phyloP scores from a whole-genome alignment of 1,140 invertebrate species.

The Euglossa dilemma region DNA sequence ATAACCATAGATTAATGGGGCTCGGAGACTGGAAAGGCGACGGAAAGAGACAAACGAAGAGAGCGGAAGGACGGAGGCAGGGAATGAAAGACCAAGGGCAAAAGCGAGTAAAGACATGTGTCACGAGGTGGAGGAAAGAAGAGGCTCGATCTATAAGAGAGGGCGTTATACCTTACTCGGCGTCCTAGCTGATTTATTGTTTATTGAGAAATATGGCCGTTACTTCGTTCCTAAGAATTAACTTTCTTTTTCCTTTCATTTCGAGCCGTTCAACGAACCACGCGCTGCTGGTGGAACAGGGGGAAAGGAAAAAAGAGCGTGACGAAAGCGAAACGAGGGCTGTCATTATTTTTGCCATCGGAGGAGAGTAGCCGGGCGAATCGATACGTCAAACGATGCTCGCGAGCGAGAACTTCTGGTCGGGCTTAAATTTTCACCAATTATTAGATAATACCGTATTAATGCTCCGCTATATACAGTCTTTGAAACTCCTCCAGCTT shows the following conservation, averaged over 20 bases:
- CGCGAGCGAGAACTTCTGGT: neutral
- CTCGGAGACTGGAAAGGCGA: conserved; percentile 68
- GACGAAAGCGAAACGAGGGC: neutral
- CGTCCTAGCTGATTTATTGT: conserved; percentile 79
- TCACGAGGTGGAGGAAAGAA: conserved; percentile 45
- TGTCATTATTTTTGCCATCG: neutral
- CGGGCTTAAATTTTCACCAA: conserved; percentile 6
- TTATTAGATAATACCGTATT: conserved; percentile 24
- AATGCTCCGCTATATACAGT: conserved; percentile 25
- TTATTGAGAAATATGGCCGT: conserved; percentile 81
- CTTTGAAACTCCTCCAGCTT: conserved; percentile 38
- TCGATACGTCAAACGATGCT: conserved; percentile 9
- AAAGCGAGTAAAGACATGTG: conserved; percentile 41
- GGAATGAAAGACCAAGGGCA: conserved; percentile 29
- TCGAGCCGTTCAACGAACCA: conserved; percentile 40
- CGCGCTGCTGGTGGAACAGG: too few relatives aligned
- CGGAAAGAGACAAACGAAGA: conserved; percentile 47
- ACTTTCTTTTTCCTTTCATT: conserved; percentile 63
- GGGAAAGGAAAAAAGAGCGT: neutral
- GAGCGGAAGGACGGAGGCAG: conserved; percentile 10
- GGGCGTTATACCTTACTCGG: conserved; percentile 71
- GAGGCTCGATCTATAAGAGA: conserved; percentile 69
- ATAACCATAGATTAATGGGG: conserved; percentile 82
- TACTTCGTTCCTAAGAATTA: conserved; percentile 71
- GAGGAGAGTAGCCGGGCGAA: neutral